These are phyloP conservation scores for Neoseiulus cucumeris DNA, from an alignment of 1,140 invertebrate species.

Conservation along the genomic window DNA sequence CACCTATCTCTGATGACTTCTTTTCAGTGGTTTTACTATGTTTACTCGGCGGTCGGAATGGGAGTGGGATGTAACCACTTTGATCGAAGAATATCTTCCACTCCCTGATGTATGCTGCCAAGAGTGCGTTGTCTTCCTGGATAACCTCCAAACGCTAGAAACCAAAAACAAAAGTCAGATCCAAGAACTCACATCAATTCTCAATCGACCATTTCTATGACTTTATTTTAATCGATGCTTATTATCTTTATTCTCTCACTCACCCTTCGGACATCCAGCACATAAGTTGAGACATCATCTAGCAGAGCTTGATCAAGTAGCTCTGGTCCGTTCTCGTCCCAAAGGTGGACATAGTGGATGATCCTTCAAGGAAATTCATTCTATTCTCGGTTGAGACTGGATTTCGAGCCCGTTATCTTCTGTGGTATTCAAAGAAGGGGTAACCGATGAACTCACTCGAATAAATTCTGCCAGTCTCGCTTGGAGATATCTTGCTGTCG, in stretches of 20 bases:
- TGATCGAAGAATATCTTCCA: conserved; percentile 96
- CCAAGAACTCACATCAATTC: too few relatives aligned
- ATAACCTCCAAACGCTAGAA: conserved; percentile 56
- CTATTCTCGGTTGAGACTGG: neutral
- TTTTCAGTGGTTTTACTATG: conserved; percentile 1
- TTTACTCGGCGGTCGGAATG: conserved; percentile 37
- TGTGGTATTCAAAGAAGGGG: too few relatives aligned
- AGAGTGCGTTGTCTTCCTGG: conserved; percentile 74
- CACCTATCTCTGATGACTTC: conserved; percentile 8
- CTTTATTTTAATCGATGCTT: too few relatives aligned
- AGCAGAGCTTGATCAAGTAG: conserved; percentile 70
- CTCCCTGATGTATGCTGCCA: conserved; percentile 87
- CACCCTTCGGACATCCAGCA: conserved; percentile 68
- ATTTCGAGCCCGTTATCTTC: too few relatives aligned
- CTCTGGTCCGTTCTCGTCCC: conserved; percentile 80
- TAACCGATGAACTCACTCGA: conserved; percentile 39
- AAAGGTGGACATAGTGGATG: conserved; percentile 78
- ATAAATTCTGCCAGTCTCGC: conserved; percentile 88
- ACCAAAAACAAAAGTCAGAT: conserved; percentile 16
- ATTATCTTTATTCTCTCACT: too few relatives aligned
- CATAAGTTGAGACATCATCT: conserved; percentile 83
- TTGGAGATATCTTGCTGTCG: conserved; percentile 81
- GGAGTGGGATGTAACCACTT: conserved; percentile 85
- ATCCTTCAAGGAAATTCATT: conserved; percentile 27
- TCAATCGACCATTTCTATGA: too few relatives aligned